Conservation (phyloP, 1,140 invertebrate species). For the Heterodera schachtii region DNA sequence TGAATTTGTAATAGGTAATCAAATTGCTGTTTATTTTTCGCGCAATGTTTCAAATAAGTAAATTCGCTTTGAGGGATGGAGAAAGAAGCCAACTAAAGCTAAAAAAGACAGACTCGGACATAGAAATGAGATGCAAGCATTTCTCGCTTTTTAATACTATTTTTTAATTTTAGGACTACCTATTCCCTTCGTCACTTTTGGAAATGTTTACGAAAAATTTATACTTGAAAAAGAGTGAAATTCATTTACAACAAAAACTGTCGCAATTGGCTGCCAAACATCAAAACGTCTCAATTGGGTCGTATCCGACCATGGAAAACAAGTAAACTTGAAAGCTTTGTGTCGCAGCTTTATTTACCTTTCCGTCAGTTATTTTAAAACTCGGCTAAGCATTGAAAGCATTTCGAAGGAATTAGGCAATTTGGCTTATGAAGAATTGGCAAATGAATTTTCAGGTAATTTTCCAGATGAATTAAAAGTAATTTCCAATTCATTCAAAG, state of each 20-base stretch:
- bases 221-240: conserved; percentile 71
- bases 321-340: conserved; percentile 17
- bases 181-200: conserved; percentile 55
- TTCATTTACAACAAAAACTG: conserved; percentile 70
- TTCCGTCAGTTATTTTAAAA: conserved; percentile 67
- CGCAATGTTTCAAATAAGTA: too few relatives aligned
- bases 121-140: too few relatives aligned
- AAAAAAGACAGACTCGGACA: too few relatives aligned
- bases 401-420: conserved; percentile 58
- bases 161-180: conserved; percentile 33
- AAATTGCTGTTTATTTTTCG: too few relatives aligned
- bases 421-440: conserved; percentile 48
- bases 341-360: background rate
- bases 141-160: background rate
- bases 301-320: conserved; percentile 73
- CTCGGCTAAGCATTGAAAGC: conserved; percentile 68
- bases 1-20: too few relatives aligned
- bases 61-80: too few relatives aligned
- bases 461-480: background rate
- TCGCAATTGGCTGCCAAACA: conserved; percentile 68
- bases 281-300: conserved; percentile 72
- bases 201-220: conserved; percentile 64
- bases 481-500: conserved; percentile 52
- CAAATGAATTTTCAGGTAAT: conserved; percentile 58
- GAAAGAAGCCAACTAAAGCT: too few relatives aligned